These are phyloP conservation scores for Dasysyrphus albostriatus DNA, from an alignment of 2,888 invertebrate species.

Conservation along the genomic window DNA sequence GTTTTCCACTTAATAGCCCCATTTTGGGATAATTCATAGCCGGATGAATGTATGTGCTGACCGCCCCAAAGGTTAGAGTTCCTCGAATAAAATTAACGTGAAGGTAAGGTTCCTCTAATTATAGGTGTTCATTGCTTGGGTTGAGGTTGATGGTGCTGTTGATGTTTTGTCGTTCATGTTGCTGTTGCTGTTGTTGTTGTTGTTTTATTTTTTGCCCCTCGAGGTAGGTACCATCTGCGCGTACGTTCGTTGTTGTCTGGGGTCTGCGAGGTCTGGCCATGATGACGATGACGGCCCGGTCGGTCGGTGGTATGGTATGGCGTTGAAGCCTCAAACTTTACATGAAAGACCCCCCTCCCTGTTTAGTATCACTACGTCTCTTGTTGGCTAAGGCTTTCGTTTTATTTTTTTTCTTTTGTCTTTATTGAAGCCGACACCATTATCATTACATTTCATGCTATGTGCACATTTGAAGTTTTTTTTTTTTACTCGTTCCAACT, in stretches of 20 bases:
- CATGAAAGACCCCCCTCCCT: conserved; percentile 13
- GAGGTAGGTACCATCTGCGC: conserved; percentile 67
- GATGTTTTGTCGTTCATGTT: conserved; percentile 34
- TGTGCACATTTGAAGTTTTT: conserved; percentile 68
- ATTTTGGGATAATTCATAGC: conserved; percentile 76
- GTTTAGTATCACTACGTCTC: conserved; percentile 5
- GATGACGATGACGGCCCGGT: conserved; percentile 41
- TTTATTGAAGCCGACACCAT: conserved; percentile 74
- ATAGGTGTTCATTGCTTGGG: conserved; percentile 77
- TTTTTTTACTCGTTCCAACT: conserved; percentile 25
- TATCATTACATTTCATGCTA: conserved; percentile 75
- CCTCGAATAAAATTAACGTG: conserved; percentile 77
- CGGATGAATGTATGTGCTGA: conserved; percentile 71
- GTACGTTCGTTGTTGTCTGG: conserved; percentile 38
- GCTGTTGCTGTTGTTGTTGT: conserved; percentile 21
- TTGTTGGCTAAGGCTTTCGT: conserved; percentile 23
- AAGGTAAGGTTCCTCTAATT: conserved; percentile 78
- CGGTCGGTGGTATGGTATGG: not conserved
- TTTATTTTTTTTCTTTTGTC: conserved; percentile 11
- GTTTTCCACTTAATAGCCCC: conserved; percentile 72
- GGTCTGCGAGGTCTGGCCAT: conserved; percentile 52
- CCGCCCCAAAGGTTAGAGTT: conserved; percentile 76
- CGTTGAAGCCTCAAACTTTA: conserved; percentile 48
- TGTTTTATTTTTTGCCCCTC: conserved; percentile 39
- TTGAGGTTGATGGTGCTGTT: conserved; percentile 44